These are phyloP conservation scores for Temnothorax nylanderi DNA, from an alignment of 1,140 invertebrate genomes.

Conservation along the genomic window DNA sequence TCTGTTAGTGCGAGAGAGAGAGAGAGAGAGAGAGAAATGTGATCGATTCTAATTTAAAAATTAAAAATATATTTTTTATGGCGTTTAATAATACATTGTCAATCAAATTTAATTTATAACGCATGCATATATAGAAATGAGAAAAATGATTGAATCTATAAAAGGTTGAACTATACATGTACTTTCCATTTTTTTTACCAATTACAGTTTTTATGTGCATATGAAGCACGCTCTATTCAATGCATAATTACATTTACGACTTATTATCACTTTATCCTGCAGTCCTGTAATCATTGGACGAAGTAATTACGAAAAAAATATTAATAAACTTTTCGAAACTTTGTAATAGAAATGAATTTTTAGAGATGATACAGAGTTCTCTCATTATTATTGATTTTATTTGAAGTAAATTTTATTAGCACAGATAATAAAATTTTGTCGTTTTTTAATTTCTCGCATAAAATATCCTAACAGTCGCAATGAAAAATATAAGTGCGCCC, in stretches of 20 bases:
- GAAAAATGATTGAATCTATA: not conserved
- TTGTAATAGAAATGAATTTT: not conserved
- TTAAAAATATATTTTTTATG: not conserved
- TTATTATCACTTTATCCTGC: not conserved
- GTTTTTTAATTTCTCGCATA: not conserved
- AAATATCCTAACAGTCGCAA: not conserved
- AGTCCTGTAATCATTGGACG: not conserved
- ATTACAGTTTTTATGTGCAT: not conserved
- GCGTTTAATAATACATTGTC: not conserved
- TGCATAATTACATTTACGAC: not conserved
- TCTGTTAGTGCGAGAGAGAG: not conserved
- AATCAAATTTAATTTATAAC: not conserved
- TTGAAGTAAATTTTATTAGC: not conserved
- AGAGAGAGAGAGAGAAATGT: not conserved
- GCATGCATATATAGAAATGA: not conserved
- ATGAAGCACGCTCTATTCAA: not conserved
- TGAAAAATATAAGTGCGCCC: not conserved
- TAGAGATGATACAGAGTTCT: not conserved
- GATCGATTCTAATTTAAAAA: not conserved
- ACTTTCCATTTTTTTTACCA: not conserved
- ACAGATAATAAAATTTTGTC: not conserved
- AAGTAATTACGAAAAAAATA: conserved; percentile 5
- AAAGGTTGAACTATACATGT: not conserved
- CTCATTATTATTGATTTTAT: not conserved
- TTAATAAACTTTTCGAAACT: not conserved